phyloP scores from a whole-genome alignment of 2,113 vertebrate species.

The Neodon shergylaensis region DNA sequence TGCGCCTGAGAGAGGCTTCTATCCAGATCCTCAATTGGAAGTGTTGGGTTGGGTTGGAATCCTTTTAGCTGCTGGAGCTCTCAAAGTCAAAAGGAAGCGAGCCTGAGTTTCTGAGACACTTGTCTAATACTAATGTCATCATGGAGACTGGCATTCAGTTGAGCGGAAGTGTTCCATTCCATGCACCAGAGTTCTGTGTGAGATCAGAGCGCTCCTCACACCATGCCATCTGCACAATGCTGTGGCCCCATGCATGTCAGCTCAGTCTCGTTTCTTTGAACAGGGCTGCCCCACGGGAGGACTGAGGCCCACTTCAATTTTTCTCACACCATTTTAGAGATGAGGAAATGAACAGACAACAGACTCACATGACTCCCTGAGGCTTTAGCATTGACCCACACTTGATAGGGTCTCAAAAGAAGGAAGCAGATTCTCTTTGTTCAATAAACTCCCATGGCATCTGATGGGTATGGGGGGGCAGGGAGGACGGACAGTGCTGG shows the following conservation, averaged over 20 bases:
- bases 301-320: background rate
- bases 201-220: background rate
- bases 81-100: background rate
- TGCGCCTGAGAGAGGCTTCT: background rate
- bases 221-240: accelerated
- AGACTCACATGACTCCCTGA: background rate
- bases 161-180: background rate
- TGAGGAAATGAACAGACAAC: background rate
- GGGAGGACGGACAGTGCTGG: background rate
- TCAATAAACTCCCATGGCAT: background rate
- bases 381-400: background rate
- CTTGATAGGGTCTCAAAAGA: background rate
- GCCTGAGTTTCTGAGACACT: background rate
- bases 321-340: background rate
- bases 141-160: background rate
- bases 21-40: background rate
- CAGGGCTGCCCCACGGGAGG: background rate
- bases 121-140: background rate
- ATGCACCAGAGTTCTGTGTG: background rate
- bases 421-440: background rate
- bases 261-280: background rate
- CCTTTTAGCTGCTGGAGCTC: background rate
- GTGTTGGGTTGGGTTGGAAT: background rate
- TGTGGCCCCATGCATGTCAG: background rate
- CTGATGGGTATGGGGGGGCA: background rate